A percentile compares a stretch with the other conserved stretches of the same genome.
Evolutionary conservation across 1,140 invertebrate species (phyloP).

Genomic region (Mamestra configurata): DNA sequence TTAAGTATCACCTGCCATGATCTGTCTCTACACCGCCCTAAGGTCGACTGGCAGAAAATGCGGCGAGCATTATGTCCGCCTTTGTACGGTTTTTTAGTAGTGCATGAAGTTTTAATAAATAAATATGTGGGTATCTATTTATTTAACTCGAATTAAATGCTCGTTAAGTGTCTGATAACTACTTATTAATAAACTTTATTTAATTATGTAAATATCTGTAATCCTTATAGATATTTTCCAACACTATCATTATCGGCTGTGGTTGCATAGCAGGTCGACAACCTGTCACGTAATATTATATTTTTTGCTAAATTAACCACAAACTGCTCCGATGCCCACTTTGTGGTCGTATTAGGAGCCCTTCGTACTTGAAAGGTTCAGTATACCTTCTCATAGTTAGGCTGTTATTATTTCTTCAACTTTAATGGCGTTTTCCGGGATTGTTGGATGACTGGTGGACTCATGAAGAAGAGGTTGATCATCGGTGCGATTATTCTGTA

Average conservation of each 20-base stretch:
- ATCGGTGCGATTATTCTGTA: no score
- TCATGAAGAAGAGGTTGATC: no score
- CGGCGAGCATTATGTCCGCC: no score
- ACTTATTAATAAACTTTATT: not conserved
- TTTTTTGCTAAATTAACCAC: slow-evolving; percentile 46
- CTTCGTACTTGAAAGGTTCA: slow-evolving; percentile 20
- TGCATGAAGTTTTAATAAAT: no score
- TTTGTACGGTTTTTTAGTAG: no score
- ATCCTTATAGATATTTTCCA: slow-evolving; percentile 2
- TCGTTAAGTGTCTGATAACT: no score
- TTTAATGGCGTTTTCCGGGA: not conserved
- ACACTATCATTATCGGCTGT: not conserved
- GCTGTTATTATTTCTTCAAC: slow-evolving; percentile 1
- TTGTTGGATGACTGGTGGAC: no score
- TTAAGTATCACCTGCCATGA: no score
- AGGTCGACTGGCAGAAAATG: no score
- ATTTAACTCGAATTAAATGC: no score
- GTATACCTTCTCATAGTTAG: not conserved
- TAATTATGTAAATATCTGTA: not conserved
- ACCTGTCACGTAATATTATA: slow-evolving; percentile 45
- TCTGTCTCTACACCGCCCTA: no score
- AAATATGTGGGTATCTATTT: no score
- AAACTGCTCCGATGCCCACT: slow-evolving; percentile 2
- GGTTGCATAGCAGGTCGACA: slow-evolving; percentile 22
- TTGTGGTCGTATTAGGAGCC: slow-evolving; percentile 40